Base-by-base conservation (phyloP, 2,113 vertebrate genomes). In the Pitta sordida region DNA sequence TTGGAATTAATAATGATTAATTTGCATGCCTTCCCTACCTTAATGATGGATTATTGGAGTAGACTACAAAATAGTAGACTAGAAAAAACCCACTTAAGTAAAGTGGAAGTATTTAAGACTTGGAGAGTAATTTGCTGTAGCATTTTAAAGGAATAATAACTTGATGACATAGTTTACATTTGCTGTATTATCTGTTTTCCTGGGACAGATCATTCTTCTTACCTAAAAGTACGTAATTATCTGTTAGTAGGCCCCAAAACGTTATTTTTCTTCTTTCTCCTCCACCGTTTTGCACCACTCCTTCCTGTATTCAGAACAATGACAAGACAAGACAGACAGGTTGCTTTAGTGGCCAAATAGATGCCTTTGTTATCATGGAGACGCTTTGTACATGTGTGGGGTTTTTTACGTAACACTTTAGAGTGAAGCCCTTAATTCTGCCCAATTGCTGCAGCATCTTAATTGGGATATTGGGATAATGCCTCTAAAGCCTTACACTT, bases 311-410 rank as follows among this genome's bases (percentile, higher is more conserved):
- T 83, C 44, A 59, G 70, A 39, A 13, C 30, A 17, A 30, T 41
- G 34, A 56, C 36, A 56, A 16, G n/a, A 59, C 41, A 69, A 71
- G 82, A 69, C 27, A 36, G 18, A 11, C 70, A 13, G 21, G 16
- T 53, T 79, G 16, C 39, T 71, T 80, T n/a, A 48, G 55, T 58
- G 41, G 30, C 46, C 37, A 17, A 11, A 62, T 49, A 70, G 23
- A 7, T 43, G n/a, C 18, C 68, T 80, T 7, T 39, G 15, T 30
- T 52, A 21, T 65, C 16, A 10, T 1, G 16, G 78, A 60, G 32
- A 44, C 13, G 34, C 26, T 41, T 30, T 64, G 18, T 78, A 16
- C 5, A 0, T 0, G 2, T 23, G 13, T 36, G 16, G 7, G 4
- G 1, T 49, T 75, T 82, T 71, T 80, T 67, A 32, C 24, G 8